Base-by-base conservation (phyloP, 2,888 invertebrate genomes). In the Xestobium rufovillosum region DNA sequence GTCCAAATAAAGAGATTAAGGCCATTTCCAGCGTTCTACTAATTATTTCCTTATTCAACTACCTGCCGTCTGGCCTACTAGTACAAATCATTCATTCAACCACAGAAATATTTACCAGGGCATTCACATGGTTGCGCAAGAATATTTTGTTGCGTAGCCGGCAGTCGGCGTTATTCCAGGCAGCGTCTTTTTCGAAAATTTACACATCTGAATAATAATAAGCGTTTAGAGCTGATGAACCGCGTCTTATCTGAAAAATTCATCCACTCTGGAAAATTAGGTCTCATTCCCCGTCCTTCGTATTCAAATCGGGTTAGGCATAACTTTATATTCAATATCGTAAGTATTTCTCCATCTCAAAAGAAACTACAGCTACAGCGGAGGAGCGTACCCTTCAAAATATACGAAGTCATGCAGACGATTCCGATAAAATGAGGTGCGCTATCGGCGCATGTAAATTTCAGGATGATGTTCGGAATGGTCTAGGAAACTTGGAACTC, bases 311-410 rank as follows among this genome's bases (percentile, higher is more conserved):
- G 50, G 47, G 57, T 52, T 49, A 52, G 53, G 50, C 53, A 53
- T 56, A 57, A 59, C 56, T 58, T 55, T 55, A 58, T 56, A 56
- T 56, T 58, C 57, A 56, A 56, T 55, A 55, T 56, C 56, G 49
- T 52, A 52, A 51, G 50, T 51, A 50, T 46, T n/a, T 37, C 47
- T 46, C 49, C 30, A 47, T 48, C 45, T 45, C 41, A 37, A 30
- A 39, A 40, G 47, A 48, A 48, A 44, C 6, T 19, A n/a, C 23
- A 19, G 23, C n/a, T 19, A 19, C 31, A 42, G 32, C 33, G 35
- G 42, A 36, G 42, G 38, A 39, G 42, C 41, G 38, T 17, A 32
- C 36, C 39, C 31, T 35, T 43, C 40, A 43, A 17, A 15, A 17
- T n/a, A 15, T 15, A 31, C 4, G 6, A 17, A 14, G 8, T 32